phyloP scores from a whole-genome alignment of 1,140 invertebrate species.

The Drosophila parabipectinata region DNA sequence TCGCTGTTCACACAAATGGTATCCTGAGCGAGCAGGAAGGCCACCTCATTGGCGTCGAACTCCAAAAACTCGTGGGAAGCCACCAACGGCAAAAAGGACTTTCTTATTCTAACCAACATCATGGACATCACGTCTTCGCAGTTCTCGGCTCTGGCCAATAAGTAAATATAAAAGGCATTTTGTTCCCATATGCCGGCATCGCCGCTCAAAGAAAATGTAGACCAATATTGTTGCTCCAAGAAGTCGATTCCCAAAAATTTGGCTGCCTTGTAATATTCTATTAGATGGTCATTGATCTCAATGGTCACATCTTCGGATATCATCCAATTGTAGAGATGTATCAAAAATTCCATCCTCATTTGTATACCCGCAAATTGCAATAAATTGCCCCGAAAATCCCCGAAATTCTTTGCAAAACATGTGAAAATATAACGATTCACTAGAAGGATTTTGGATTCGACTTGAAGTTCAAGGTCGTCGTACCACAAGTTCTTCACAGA shows the following conservation, averaged over 20 bases:
- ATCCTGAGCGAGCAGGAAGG: slow-evolving; percentile 9
- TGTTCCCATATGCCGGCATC: slow-evolving; percentile 15
- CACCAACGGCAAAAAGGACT: slow-evolving; percentile 35
- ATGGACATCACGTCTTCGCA: slow-evolving; percentile 31
- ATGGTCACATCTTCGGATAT: not conserved
- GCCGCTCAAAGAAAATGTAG: not conserved
- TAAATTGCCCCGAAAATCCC: not conserved
- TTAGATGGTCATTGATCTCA: not conserved
- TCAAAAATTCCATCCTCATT: slow-evolving; percentile 12
- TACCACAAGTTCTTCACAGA: slow-evolving; percentile 16
- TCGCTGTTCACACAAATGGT: slow-evolving; percentile 45
- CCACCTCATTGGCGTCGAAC: slow-evolving; percentile 19
- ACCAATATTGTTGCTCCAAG: slow-evolving; percentile 34
- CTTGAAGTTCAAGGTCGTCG: slow-evolving; percentile 35
- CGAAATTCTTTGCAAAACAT: slow-evolving; percentile 1
- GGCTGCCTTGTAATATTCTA: slow-evolving; percentile 14
- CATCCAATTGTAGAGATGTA: slow-evolving; percentile 45
- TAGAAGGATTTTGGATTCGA: slow-evolving; percentile 18
- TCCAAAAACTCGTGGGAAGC: slow-evolving; percentile 27
- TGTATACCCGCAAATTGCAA: slow-evolving; percentile 28
- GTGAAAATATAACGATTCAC: slow-evolving; percentile 39
- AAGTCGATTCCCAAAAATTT: slow-evolving; percentile 17
- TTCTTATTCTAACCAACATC: slow-evolving; percentile 14
- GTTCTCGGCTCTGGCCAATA: not conserved
- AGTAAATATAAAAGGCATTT: slow-evolving; percentile 23